Percentiles rank a stretch among this genome's conserved stretches.
Evolutionary conservation across 2,113 vertebrate genomes (phyloP).

Genomic region (human): DNA sequence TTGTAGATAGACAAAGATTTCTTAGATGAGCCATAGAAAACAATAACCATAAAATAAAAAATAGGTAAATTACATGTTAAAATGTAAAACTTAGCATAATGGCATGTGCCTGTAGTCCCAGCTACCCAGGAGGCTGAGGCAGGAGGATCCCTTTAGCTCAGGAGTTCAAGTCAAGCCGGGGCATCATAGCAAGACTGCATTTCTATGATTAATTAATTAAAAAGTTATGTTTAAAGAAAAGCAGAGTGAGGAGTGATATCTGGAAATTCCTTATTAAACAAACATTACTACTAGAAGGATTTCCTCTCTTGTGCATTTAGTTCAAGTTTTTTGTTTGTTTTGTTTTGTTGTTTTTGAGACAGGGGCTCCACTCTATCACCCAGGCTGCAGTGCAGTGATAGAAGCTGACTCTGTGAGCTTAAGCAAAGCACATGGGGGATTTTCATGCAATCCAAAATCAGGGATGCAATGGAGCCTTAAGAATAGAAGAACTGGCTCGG

Average conservation of each 20-base stretch:
- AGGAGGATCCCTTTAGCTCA: neutral
- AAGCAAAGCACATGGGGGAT: neutral
- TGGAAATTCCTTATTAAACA: neutral
- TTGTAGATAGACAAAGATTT: neutral
- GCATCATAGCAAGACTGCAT: neutral
- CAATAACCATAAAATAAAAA: neutral
- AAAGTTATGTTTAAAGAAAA: neutral
- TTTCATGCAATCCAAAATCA: neutral
- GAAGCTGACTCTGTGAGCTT: neutral
- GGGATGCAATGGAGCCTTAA: fast-evolving
- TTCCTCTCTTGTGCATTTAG: neutral
- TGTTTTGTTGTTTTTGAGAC: neutral
- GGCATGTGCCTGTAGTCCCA: neutral
- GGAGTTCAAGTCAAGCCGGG: neutral
- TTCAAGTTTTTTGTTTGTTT: neutral
- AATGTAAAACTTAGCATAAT: neutral
- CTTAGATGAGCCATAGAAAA: neutral
- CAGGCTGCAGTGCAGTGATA: neutral
- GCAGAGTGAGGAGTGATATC: neutral
- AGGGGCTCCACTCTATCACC: too few species aligned
- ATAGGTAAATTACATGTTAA: neutral
- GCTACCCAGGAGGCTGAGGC: neutral
- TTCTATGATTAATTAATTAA: neutral
- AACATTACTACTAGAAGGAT: neutral
- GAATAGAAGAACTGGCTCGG: neutral